Conservation (phyloP, 2,888 invertebrate species). For the Drosophila mettleri region DNA sequence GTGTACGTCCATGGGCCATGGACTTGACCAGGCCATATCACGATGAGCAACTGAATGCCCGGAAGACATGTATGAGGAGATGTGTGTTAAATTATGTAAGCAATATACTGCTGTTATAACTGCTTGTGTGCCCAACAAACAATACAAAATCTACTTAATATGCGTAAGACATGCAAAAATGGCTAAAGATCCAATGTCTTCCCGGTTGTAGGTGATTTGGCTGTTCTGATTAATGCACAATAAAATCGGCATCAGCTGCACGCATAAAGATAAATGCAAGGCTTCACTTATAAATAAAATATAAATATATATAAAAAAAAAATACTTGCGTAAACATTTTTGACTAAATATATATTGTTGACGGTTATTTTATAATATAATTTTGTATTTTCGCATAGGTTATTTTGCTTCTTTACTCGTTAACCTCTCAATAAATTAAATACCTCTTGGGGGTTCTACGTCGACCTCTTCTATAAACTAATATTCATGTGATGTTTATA, state of each 20-base stretch:
- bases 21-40: slow-evolving; percentile 39
- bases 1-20: slow-evolving; percentile 7
- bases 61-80: slow-evolving; percentile 59
- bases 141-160: slow-evolving; percentile 71
- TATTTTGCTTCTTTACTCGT: too few species aligned
- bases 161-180: slow-evolving; percentile 58
- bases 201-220: slow-evolving; percentile 11
- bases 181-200: slow-evolving; percentile 31
- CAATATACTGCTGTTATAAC: slow-evolving; percentile 59
- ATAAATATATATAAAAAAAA: too few species aligned
- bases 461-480: too few species aligned
- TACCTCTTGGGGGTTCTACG: too few species aligned
- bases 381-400: too few species aligned
- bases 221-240: slow-evolving; percentile 53
- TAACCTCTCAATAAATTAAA: too few species aligned
- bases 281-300: slow-evolving; percentile 20
- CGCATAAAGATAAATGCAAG: slow-evolving; percentile 16
- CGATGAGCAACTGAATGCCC: slow-evolving; percentile 25
- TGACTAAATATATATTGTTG: too few species aligned
- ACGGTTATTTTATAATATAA: too few species aligned
- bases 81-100: slow-evolving; percentile 70
- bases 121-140: slow-evolving; percentile 59
- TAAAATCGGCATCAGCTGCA: slow-evolving; percentile 65
- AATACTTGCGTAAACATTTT: too few species aligned
- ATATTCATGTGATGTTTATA: too few species aligned